Percentiles rank a stretch among this genome's conserved stretches.
These are phyloP conservation scores for Polypedilum pembai DNA, from an alignment of 1,140 invertebrate genomes.

Conservation along the genomic window DNA sequence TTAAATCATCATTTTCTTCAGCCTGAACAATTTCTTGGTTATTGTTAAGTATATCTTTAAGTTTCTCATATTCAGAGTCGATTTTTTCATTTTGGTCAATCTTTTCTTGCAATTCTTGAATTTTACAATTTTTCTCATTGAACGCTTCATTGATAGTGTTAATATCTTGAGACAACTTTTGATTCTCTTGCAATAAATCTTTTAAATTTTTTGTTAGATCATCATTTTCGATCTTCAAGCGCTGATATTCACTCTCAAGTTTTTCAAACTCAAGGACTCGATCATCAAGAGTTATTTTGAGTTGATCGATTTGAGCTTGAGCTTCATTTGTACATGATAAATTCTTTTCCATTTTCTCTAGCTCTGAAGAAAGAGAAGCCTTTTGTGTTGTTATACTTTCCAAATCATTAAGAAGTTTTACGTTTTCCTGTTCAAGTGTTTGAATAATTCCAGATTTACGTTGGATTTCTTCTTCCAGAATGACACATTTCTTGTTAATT, in stretches of 20 bases:
- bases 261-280: neutral
- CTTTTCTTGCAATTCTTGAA: constrained; percentile 29
- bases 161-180: too few species aligned
- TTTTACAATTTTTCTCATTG: constrained; percentile 33
- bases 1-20: neutral
- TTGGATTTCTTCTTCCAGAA: neutral
- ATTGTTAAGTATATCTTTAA: neutral
- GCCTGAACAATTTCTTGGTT: neutral
- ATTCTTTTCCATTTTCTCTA: neutral
- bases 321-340: neutral
- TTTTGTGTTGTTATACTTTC: too few species aligned
- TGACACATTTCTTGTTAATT: neutral
- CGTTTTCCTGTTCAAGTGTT: neutral
- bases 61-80: neutral
- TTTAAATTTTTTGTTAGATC: neutral
- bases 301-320: neutral
- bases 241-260: neutral
- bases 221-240: neutral
- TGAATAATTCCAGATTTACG: neutral
- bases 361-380: too few species aligned
- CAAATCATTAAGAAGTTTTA: neutral
- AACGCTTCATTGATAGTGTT: too few species aligned
- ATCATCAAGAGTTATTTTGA: neutral
- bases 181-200: too few species aligned
- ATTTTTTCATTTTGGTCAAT: neutral